Base-by-base conservation (phyloP, 2,113 vertebrate genomes). In the Corythoichthys haematopterus region DNA sequence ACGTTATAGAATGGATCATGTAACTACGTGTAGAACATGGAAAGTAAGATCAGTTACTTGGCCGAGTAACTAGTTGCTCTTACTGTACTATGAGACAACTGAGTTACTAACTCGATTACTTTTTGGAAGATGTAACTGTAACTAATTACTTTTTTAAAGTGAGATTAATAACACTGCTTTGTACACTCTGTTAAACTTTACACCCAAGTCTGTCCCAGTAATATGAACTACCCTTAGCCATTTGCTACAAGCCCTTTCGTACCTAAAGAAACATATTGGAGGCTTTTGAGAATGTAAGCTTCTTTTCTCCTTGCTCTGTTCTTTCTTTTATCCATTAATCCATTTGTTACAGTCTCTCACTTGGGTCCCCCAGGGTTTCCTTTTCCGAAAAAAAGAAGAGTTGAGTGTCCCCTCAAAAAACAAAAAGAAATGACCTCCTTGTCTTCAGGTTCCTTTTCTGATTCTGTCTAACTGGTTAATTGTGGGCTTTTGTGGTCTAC, bases 311-410 rank as follows among this genome's bases (percentile, higher is more conserved):
- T 15, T 50, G 71, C 81, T 48, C 47, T 71, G 73, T 81, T 85
- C 73, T 83, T 80, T 70, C 14, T 55, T 33, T 61, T 20, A 69
- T 62, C 70, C 62, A 74, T 76, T 83, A 85, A 86, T 85, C 79
- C 74, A 64, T 80, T 82, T 3, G 45, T 62, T 59, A 62, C 73
- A 66, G 69, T 65, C 52, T 70, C 65, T 51, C 65, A 53, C 16
- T 60, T 80, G 79, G 70, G 77, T 77, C 58, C 64, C 48, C 48
- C 52, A 60, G 59, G 13, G 3, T 61, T 65, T 37, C 53, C 61
- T 37, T 60, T 77, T 70, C 35, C 7, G 43, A 60, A 8, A 69
- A 69, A 51, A 36, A 43, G 53, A 13, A 8, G n/a, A n/a, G 33
- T 51, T 47, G 3, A 52, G 16, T 6, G 38, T 61, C 64, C 52